phyloP scores from a whole-genome alignment of 1,140 invertebrate species.

The Drosophila subpulchrella region DNA sequence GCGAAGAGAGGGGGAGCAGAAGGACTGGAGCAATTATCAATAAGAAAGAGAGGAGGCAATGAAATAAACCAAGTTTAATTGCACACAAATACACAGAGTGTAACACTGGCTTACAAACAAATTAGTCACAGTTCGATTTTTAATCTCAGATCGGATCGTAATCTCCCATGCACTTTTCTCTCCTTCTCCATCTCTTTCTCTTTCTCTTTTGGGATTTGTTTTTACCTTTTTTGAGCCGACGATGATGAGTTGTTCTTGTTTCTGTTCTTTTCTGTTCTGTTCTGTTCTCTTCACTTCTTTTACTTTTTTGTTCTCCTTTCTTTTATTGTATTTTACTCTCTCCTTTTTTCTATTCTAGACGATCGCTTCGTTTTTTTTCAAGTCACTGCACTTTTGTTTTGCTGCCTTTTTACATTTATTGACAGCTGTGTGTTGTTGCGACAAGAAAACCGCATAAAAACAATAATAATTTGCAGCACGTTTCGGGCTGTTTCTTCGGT shows the following conservation, averaged over 20 bases:
- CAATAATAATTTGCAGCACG: slow-evolving; percentile 50
- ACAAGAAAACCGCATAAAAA: slow-evolving; percentile 41
- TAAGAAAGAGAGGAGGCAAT: slow-evolving; percentile 25
- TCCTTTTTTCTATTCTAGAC: slow-evolving; percentile 20
- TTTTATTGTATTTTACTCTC: slow-evolving; percentile 31
- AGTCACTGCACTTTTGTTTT: slow-evolving; percentile 69
- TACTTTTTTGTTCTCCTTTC: neutral
- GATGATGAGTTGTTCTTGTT: slow-evolving; percentile 11
- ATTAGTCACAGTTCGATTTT: slow-evolving; percentile 10
- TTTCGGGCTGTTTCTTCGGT: slow-evolving; percentile 44
- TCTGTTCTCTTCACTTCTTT: slow-evolving; percentile 21
- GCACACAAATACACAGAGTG: slow-evolving; percentile 9
- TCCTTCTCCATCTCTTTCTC: slow-evolving; percentile 2
- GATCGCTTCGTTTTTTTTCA: slow-evolving; percentile 34
- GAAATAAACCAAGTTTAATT: slow-evolving; percentile 27
- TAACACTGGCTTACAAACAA: slow-evolving; percentile 2
- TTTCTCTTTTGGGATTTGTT: slow-evolving; percentile 13
- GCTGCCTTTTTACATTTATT: slow-evolving; percentile 40
- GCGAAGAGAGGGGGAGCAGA: slow-evolving; percentile 10
- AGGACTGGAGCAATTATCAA: slow-evolving; percentile 44
- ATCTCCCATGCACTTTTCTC: slow-evolving; percentile 17
- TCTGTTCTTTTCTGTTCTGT: slow-evolving; percentile 19
- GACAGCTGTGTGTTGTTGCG: slow-evolving; percentile 61
- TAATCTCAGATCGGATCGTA: slow-evolving; percentile 5
- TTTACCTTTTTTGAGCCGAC: slow-evolving; percentile 35